A percentile compares a stretch with the other conserved stretches of the same genome.
These are phyloP conservation scores for Exocentrus adspersus DNA, from an alignment of 2,888 invertebrate species.

Conservation along the genomic window DNA sequence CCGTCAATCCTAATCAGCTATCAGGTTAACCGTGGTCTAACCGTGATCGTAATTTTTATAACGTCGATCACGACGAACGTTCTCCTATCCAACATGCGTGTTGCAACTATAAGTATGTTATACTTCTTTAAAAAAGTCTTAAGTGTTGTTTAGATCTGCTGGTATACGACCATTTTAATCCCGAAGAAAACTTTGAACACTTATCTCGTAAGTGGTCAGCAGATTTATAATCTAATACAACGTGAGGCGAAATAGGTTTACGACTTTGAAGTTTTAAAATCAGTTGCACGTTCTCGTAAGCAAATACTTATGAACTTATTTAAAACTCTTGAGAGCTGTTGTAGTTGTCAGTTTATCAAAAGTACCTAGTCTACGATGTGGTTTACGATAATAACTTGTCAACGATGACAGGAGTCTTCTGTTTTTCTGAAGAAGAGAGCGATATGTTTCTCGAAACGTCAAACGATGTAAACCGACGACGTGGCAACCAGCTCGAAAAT, in stretches of 20 bases:
- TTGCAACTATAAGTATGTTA: slow-evolving; percentile 46
- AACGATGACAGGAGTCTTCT: no score
- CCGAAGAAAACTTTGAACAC: slow-evolving; percentile 36
- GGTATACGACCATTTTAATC: slow-evolving; percentile 40
- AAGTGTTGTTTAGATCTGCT: slow-evolving; percentile 44
- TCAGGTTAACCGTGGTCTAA: slow-evolving; percentile 43
- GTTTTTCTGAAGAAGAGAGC: no score
- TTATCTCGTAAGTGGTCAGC: slow-evolving; percentile 36
- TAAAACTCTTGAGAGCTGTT: no score
- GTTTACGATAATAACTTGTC: no score
- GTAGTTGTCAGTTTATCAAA: no score
- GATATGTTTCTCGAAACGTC: no score
- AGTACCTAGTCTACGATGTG: no score
- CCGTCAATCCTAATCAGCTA: slow-evolving; percentile 51
- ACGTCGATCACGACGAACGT: slow-evolving; percentile 46
- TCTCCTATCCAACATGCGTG: slow-evolving; percentile 46
- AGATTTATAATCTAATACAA: slow-evolving; percentile 34
- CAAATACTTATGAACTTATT: slow-evolving; percentile 3
- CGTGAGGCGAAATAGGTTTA: slow-evolving; percentile 19
- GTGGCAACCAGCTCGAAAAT: no score
- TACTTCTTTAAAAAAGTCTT: slow-evolving; percentile 35
- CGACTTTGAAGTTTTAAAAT: background rate
- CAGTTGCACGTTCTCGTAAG: background rate
- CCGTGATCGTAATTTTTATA: slow-evolving; percentile 50
- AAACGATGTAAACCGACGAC: no score